Conservation (phyloP, 2,113 vertebrate species). For the Leptodactylus fuscus region DNA sequence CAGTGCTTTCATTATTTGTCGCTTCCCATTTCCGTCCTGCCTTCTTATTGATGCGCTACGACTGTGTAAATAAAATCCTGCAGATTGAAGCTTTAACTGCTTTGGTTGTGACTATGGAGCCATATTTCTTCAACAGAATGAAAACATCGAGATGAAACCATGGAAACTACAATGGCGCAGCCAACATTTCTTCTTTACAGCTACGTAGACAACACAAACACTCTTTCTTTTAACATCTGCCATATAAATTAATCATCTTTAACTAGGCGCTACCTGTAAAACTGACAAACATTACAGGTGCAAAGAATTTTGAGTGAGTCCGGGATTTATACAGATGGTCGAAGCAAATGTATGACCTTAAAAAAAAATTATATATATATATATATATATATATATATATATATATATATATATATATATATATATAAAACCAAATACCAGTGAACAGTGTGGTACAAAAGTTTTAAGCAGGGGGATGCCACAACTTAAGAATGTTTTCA, state of each 20-base stretch:
- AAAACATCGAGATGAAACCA: neutral
- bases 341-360: no score
- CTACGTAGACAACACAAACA: neutral
- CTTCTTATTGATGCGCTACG: neutral
- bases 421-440: no score
- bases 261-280: no score
- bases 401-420: no score
- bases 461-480: no score
- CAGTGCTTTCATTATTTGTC: neutral
- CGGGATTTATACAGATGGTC: no score
- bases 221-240: neutral
- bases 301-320: no score
- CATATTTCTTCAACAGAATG: neutral
- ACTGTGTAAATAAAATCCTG: neutral
- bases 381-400: no score
- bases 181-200: neutral
- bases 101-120: neutral
- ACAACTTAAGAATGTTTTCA: no score
- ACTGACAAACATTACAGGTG: no score
- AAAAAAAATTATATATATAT: no score
- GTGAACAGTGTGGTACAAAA: no score
- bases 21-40: neutral
- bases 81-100: neutral
- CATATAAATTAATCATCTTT: neutral
- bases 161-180: neutral